A percentile compares a stretch with the other conserved stretches of the same genome.
phyloP scores from a whole-genome alignment of 1,140 invertebrate genomes.

The Papilio xuthus region DNA sequence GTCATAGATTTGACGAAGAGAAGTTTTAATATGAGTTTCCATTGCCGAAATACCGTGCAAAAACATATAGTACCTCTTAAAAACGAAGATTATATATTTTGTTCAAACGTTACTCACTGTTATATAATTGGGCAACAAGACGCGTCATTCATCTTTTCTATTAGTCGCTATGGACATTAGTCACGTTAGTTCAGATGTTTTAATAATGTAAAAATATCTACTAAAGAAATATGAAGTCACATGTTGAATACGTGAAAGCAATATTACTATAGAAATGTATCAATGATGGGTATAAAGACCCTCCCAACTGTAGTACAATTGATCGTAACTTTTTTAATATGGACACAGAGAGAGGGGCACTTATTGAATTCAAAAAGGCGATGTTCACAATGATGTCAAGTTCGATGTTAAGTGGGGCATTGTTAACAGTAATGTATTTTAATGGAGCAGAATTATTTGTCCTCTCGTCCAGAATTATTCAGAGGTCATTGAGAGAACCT shows the following conservation, averaged over 20 bases:
- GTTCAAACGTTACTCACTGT: too few species aligned
- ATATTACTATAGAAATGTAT: neutral
- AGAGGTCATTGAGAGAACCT: too few species aligned
- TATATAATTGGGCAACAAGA: neutral
- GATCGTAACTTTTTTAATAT: constrained; percentile 30
- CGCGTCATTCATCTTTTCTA: neutral
- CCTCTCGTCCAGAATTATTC: neutral
- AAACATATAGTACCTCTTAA: too few species aligned
- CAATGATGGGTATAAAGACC: neutral
- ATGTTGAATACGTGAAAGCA: neutral
- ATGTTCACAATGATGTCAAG: neutral
- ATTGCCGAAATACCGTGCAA: too few species aligned
- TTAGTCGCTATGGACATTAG: neutral
- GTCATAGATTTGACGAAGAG: too few species aligned
- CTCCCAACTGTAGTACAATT: constrained; percentile 17
- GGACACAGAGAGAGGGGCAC: neutral
- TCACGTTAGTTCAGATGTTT: neutral
- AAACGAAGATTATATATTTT: too few species aligned
- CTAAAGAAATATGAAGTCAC: neutral
- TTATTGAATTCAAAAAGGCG: neutral
- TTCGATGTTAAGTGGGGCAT: neutral
- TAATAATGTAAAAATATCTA: neutral
- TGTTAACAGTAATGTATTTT: neutral
- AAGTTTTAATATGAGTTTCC: too few species aligned
- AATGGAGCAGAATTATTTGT: neutral